Base-by-base conservation (phyloP, 2,888 invertebrate species). In the Oscheius sp. region DNA sequence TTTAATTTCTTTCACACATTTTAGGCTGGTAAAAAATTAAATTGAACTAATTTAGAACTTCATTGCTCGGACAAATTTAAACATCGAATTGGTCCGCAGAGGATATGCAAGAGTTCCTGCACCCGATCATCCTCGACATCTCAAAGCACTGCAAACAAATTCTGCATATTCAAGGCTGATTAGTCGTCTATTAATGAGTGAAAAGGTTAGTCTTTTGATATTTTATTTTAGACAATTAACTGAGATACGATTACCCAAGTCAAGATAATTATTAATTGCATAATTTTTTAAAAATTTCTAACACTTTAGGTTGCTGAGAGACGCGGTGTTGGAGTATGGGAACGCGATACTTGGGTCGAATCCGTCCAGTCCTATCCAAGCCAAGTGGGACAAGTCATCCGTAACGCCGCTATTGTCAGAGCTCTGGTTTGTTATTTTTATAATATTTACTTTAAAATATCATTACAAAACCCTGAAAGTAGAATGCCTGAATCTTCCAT, bases 251-350 rank as follows among this genome's bases (percentile, higher is more conserved):
- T n/a, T n/a, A n/a, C n/a, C n/a, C n/a, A n/a, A n/a, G 8, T 46
- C 17, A 46, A 12, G 17, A 12, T 17, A 12, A 6, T 15, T 39
- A 12, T 10, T 33, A 10, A n/a, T 31, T 55, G 17, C n/a, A 33
- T 33, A 23, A 34, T 58, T 58, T 23, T 15, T 20, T 23, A 58
- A 23, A 17, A 12, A 27, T 23, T 37, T 25, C n/a, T n/a, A n/a
- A 12, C 5, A 20, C 57, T 69, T 53, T 58, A 81, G 80, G 74
- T 86, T 27, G 86, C 86, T 5, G 85, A 86, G 53, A 75, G 82
- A 15, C 76, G 86, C n/a, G 86, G 86, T 20, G 79, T 87, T 29
- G 86, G 86, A 8, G 79, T 86, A n/a, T 86, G 86, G 86, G 83
- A 86, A 69, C 70, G 85, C 6, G 79, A 81, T 57, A 79, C 84